phyloP scores from a whole-genome alignment of 1,140 invertebrate species.

The Halictus rubicundus region DNA sequence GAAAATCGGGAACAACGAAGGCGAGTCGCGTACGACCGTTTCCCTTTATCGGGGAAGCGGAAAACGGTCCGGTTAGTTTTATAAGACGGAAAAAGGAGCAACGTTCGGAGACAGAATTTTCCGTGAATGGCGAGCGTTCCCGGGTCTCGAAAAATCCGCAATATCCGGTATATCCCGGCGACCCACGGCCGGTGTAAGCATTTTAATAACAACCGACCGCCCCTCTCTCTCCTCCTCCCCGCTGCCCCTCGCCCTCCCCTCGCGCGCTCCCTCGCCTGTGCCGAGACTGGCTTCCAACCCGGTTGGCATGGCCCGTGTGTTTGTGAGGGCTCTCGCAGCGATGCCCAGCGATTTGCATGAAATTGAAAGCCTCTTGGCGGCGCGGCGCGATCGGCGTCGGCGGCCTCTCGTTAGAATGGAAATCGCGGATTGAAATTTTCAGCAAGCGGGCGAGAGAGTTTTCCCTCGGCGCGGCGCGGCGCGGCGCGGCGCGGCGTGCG shows the following conservation, averaged over 20 bases:
- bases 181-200: constrained; percentile 47
- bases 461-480: constrained; percentile 5
- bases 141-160: constrained; percentile 43
- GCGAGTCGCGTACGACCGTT: constrained; percentile 9
- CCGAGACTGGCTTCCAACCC: no score
- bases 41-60: not conserved
- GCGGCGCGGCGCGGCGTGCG: constrained; percentile 16
- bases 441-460: not conserved
- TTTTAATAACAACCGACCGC: constrained; percentile 60
- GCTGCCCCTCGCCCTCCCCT: not conserved
- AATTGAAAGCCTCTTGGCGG: constrained; percentile 62
- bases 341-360: constrained; percentile 63
- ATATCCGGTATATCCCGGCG: constrained; percentile 37
- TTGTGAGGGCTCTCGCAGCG: constrained; percentile 30
- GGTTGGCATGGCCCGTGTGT: constrained; percentile 11
- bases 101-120: constrained; percentile 35
- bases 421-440: constrained; percentile 67
- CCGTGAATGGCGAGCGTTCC: constrained; percentile 18
- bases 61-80: constrained; percentile 2
- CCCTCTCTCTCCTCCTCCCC: constrained; percentile 3
- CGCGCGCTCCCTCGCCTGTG: no score
- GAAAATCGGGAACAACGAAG: constrained; percentile 4
- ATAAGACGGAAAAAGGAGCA: constrained; percentile 4
- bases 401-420: constrained; percentile 66
- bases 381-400: constrained; percentile 46